Evolutionary conservation across 2,888 invertebrate genomes (phyloP), one percentile per base, ranked within the genome.

Genomic region (Rhingia campestris): DNA sequence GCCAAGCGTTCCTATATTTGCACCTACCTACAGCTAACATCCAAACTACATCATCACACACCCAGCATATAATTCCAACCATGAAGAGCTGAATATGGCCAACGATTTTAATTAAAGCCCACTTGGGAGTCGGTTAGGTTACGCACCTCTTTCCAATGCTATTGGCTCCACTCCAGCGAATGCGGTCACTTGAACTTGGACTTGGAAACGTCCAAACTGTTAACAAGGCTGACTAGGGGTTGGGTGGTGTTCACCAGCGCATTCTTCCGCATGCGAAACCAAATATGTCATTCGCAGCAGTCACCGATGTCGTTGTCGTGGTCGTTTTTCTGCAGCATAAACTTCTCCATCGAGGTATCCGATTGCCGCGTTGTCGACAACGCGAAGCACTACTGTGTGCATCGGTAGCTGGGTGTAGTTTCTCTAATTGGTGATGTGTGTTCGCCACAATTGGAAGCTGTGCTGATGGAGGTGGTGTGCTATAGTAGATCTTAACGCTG

Each of bases 171-270:
- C 41, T 35, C 22, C 30, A 41, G 43, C 56, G 59, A 81, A 81
- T 76, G 81, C 81, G 81, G 81, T 76, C 70, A 76, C 64, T 72
- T 81, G 81, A 81, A 81, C 81, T 81, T 81, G 81, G 76, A 81
- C 81, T 81, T 81, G 81, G 81, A 45, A 59, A 58, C 43, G 58
- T 53, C 45, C 56, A 33, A 56, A 35, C 54, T 33, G 45, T 12
- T 10, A 37, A 6, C 37, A 14, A 9, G 22, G 47, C 22, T 22
- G 37, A 64, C 53, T 3, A 12, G 33, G n/a, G 37, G 39, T 56
- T 61, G 9, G 35, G 22, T 66, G 9, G 10, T 6, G 41, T 49
- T 59, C 45, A 59, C 30, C 22, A 22, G 53, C 43, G 51, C 75
- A 73, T 80, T 80, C 81, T 75, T 80, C 79, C 79, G 73, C 66